Base-by-base conservation (phyloP, 2,888 invertebrate genomes). In the Eubasilissa splendida region DNA sequence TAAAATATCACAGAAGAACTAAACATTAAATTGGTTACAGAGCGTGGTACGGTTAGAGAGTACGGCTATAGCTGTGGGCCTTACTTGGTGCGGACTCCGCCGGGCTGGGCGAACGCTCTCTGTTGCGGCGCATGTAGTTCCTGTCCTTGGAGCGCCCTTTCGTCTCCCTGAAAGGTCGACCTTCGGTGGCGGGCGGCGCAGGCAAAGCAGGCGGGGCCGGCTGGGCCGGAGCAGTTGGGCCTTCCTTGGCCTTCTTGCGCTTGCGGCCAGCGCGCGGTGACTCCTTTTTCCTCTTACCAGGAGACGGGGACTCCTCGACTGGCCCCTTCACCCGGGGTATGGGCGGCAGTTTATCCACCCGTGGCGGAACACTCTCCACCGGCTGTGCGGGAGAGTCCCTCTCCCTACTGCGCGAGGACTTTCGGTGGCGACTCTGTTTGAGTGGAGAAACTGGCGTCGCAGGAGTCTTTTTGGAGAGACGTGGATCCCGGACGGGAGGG, bases 41-140 rank as follows among this genome's bases (percentile, higher is more conserved):
- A 42, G 42, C 3, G 42, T 7, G 42, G 42, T 42, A 42, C 42
- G 42, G 42, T 42, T 42, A 42, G 42, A 42, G 42, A 42, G 42
- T 42, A 42, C 42, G 42, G 42, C 42, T 42, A 42, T 42, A 42
- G 11, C 58, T 58, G 58, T 58, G n/a, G 11, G 58, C 12, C 58
- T 58, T 58, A 58, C 58, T 42, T 42, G 53, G 50, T 9, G 66
- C 50, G 52, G 58, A 4, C 50, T 11, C 42, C 14, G 91, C 92
- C 53, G 92, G 93, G 87, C 92, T 93, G 85, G 90, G 90, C 50
- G 92, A 92, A 84, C 89, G 90, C 83, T 92, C 92, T 84, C 92
- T 89, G 87, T 94, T 93, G 79, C 94, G 90, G 79, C 94, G 89
- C 86, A 93, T 91, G 89, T 94, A 94, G 87, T 92, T 92, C 78